phyloP scores from a whole-genome alignment of 2,113 vertebrate genomes.

The Mus pahari region DNA sequence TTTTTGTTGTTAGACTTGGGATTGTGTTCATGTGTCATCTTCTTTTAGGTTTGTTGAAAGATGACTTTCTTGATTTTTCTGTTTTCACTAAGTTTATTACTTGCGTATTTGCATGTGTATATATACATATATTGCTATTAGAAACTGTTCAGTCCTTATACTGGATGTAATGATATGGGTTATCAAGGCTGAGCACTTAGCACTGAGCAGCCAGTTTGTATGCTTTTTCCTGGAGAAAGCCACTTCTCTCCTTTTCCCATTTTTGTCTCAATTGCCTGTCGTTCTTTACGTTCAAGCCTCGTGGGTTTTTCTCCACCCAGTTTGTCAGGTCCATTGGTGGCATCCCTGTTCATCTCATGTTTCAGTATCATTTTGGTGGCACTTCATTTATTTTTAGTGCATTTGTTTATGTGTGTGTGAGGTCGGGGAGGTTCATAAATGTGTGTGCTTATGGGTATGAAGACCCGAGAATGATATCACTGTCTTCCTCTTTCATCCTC shows the following conservation, averaged over 20 bases:
- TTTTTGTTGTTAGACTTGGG: too few species aligned
- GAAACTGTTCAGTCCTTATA: neutral
- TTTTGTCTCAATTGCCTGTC: neutral
- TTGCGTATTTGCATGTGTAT: neutral
- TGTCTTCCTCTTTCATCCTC: neutral
- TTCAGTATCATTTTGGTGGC: neutral
- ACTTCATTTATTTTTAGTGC: neutral
- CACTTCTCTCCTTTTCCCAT: neutral
- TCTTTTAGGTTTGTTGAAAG: too few species aligned
- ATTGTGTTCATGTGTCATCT: too few species aligned
- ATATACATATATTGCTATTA: neutral
- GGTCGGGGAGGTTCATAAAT: rapidly evolving
- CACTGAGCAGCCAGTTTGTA: neutral
- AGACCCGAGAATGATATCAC: neutral
- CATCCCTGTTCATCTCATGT: neutral
- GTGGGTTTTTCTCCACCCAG: neutral
- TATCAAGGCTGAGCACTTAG: neutral
- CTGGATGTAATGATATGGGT: neutral
- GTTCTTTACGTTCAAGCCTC: neutral
- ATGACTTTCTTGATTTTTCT: neutral
- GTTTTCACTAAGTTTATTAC: too few species aligned
- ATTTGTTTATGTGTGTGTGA: neutral
- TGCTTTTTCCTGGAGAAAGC: neutral
- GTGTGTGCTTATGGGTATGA: too few species aligned
- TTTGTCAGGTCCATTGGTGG: neutral